These are phyloP conservation scores for Noctua janthe DNA, from an alignment of 2,888 invertebrate species.

Conservation along the genomic window DNA sequence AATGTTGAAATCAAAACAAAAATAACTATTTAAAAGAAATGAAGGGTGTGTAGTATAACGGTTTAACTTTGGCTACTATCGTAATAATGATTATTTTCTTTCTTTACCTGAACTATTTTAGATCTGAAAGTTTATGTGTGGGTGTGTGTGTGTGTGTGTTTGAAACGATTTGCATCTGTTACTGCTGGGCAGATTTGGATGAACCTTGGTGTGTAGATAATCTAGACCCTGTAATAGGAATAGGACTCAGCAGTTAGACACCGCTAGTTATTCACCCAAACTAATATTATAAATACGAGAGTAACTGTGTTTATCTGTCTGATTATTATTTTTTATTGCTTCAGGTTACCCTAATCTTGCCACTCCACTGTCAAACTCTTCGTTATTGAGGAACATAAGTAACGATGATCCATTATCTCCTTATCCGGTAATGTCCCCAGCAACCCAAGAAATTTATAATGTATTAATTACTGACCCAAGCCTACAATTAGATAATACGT, in stretches of 20 bases:
- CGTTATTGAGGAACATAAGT: constrained; percentile 22
- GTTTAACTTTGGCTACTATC: background rate
- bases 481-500: constrained; percentile 1
- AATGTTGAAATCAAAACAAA: constrained; percentile 3
- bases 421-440: constrained; percentile 26
- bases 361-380: constrained; percentile 10
- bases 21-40: background rate
- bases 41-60: background rate
- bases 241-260: constrained; percentile 2
- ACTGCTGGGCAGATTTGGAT: constrained; percentile 2
- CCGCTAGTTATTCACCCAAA: background rate
- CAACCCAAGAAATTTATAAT: constrained; percentile 27
- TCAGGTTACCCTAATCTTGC: constrained; percentile 8
- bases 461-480: constrained; percentile 20
- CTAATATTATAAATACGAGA: background rate
- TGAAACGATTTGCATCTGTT: background rate
- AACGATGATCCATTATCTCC: constrained; percentile 30
- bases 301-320: background rate
- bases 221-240: constrained; percentile 6
- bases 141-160: constrained; percentile 1
- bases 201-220: background rate
- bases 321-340: constrained; percentile 5
- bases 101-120: background rate
- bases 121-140: background rate
- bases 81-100: background rate